Evolutionary conservation across 1,140 invertebrate species (phyloP).

Genomic region (Drosophila repletoides): DNA sequence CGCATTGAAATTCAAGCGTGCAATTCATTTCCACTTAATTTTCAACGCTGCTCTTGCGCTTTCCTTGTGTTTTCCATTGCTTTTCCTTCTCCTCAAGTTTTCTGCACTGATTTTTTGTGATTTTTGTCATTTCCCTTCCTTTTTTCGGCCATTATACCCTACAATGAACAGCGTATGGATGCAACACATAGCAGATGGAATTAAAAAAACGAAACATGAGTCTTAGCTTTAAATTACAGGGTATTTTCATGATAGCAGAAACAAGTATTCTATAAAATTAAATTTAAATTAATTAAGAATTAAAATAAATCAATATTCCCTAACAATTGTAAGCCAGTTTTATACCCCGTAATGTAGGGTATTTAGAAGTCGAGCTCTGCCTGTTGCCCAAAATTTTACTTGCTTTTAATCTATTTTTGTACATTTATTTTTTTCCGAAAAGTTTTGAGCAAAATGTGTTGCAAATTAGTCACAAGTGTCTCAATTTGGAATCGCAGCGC

Average conservation of each 20-base stretch:
- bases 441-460: conserved; percentile 64
- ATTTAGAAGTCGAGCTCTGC: not conserved
- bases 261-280: no score
- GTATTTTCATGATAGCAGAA: no score
- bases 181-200: not conserved
- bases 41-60: conserved; percentile 60
- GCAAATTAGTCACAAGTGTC: conserved; percentile 74
- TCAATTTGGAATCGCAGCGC: conserved; percentile 40
- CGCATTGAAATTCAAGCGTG: conserved; percentile 79
- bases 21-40: conserved; percentile 81
- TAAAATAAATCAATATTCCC: no score
- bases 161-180: no score
- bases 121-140: conserved; percentile 51
- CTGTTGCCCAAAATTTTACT: not conserved
- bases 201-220: not conserved
- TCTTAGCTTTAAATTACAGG: no score
- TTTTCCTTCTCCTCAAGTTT: conserved; percentile 24
- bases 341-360: no score
- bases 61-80: conserved; percentile 4
- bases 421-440: conserved; percentile 20
- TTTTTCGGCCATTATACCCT: conserved; percentile 29
- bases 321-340: no score
- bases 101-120: conserved; percentile 25
- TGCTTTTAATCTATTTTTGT: conserved; percentile 20
- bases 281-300: no score